Percentiles rank a stretch among this genome's conserved stretches.
These are phyloP conservation scores for Corvus moneduloides DNA, from an alignment of 2,113 vertebrate species.

Conservation along the genomic window DNA sequence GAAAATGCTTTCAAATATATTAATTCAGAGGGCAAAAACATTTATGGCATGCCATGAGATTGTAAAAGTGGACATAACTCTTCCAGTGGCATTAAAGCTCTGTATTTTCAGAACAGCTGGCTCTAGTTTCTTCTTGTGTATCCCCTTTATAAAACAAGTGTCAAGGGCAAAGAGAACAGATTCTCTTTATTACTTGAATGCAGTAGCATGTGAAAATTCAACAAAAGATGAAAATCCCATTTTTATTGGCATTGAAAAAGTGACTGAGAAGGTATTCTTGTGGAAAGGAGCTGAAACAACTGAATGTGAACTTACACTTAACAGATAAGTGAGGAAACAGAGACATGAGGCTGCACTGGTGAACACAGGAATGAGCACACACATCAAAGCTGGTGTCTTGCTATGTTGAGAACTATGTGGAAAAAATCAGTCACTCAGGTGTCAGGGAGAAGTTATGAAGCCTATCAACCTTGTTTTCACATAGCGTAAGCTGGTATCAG, in stretches of 20 bases:
- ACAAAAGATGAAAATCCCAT: not conserved
- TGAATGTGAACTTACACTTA: not conserved
- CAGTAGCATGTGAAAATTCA: not conserved
- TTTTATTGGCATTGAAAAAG: not conserved
- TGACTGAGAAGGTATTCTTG: not conserved
- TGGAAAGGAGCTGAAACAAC: not conserved
- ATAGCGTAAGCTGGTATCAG: not conserved
- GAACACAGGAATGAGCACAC: not conserved
- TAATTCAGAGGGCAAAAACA: constrained; percentile 9
- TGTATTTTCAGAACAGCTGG: constrained; percentile 9
- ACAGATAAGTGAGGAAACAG: not conserved
- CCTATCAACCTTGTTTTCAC: not conserved
- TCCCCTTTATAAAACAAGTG: not conserved
- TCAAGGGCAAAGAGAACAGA: constrained; percentile 6
- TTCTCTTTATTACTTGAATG: not conserved
- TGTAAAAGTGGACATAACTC: constrained; percentile 6
- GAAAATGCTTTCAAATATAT: not conserved
- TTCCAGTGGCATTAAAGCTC: not conserved
- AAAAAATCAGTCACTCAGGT: not conserved
- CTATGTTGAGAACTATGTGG: not conserved
- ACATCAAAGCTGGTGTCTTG: not conserved
- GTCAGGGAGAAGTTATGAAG: not conserved
- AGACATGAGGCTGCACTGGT: not conserved
- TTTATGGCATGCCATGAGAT: not conserved
- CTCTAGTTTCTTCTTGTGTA: not conserved